Evolutionary conservation across 2,113 vertebrate genomes (phyloP).

Genomic region (Trinectes maculatus): DNA sequence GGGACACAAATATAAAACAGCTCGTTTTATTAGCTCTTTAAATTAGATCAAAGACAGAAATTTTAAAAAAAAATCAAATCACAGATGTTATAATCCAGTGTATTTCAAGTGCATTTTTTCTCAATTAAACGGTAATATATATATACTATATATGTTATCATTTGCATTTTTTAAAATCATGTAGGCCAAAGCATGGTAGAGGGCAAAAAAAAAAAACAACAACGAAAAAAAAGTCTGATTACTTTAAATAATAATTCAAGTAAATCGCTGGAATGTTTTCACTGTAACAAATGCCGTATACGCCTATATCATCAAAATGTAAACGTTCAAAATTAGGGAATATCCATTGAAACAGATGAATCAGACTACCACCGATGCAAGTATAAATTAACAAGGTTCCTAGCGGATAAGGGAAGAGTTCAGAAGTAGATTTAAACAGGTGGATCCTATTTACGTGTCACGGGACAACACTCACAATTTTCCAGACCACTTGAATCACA

Average conservation of each 20-base stretch:
- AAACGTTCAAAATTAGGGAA: constrained; percentile 91
- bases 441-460: constrained; percentile 94
- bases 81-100: constrained; percentile 99
- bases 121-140: constrained; percentile 90
- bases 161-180: constrained; percentile 92
- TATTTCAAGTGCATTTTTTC: constrained; percentile 99
- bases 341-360: constrained; percentile 87
- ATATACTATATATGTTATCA: constrained; percentile 83
- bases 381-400: constrained; percentile 85
- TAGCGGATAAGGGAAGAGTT: constrained; percentile 83
- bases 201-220: constrained; percentile 64
- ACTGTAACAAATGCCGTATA: constrained; percentile 87
- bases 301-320: constrained; percentile 92
- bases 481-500: constrained; percentile 95
- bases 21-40: constrained; percentile 99
- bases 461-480: constrained; percentile 98
- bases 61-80: constrained; percentile 88
- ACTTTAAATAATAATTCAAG: constrained; percentile 99
- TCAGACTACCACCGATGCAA: constrained; percentile 87
- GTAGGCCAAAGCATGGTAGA: constrained; percentile 89
- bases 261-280: constrained; percentile 99
- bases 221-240: constrained; percentile 82
- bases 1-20: constrained; percentile 88
- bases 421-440: constrained; percentile 85
- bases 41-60: constrained; percentile 98